phyloP scores from a whole-genome alignment of 2,888 invertebrate genomes.

The Thereva unica region DNA sequence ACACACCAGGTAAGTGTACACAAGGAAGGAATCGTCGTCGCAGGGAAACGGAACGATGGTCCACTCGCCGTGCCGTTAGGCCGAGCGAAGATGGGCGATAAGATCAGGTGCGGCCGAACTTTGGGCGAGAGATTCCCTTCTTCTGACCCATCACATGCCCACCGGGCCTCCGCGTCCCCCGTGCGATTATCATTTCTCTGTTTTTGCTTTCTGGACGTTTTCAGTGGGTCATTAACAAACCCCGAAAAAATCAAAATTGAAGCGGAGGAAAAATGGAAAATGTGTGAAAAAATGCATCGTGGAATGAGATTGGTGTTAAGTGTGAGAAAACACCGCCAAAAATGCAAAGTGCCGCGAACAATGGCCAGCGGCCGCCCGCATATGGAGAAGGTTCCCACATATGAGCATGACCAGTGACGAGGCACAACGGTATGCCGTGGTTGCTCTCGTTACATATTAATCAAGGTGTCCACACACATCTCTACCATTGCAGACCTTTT shows the following conservation, averaged over 20 bases:
- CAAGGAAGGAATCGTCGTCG: not conserved
- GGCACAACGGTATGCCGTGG: too few relatives aligned
- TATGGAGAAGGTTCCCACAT: slow-evolving; percentile 39
- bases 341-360: slow-evolving; percentile 20
- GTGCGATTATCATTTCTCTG: not conserved
- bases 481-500: too few relatives aligned
- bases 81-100: slow-evolving; percentile 4
- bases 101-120: slow-evolving; percentile 17
- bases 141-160: not conserved
- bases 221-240: slow-evolving; percentile 42
- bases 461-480: too few relatives aligned
- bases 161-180: not conserved
- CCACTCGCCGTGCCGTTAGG: slow-evolving; percentile 21
- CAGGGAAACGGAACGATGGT: slow-evolving; percentile 4
- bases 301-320: slow-evolving; percentile 38
- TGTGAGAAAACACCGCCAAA: slow-evolving; percentile 38
- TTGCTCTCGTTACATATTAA: too few relatives aligned
- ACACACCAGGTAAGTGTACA: slow-evolving; percentile 2
- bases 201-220: slow-evolving; percentile 31
- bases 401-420: slow-evolving; percentile 35
- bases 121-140: slow-evolving; percentile 1
- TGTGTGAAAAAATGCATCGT: slow-evolving; percentile 31
- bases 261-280: slow-evolving; percentile 32
- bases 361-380: slow-evolving; percentile 3
- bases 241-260: slow-evolving; percentile 32